phyloP scores from a whole-genome alignment of 2,888 invertebrate genomes.

The Therioaphis trifolii region DNA sequence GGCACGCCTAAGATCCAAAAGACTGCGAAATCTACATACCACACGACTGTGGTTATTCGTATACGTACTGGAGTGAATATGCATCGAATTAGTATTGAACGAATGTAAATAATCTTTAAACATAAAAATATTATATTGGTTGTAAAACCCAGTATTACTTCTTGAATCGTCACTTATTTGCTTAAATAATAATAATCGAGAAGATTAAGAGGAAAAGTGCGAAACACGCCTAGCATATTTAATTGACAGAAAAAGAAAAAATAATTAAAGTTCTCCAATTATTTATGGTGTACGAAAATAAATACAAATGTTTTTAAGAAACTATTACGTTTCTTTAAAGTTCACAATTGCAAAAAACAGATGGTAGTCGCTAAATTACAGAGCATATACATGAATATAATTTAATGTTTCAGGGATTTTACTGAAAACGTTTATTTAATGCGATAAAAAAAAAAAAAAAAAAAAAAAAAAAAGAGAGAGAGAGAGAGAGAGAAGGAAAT shows the following conservation, averaged over 20 bases:
- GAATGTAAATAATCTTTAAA: too few species aligned
- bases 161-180: not conserved
- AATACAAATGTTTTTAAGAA: not conserved
- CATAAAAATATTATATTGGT: too few species aligned
- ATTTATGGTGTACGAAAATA: not conserved
- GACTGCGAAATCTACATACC: too few species aligned
- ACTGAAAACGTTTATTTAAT: slow-evolving; percentile 12
- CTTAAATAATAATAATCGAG: too few species aligned
- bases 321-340: not conserved
- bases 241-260: not conserved
- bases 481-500: not conserved
- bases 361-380: not conserved
- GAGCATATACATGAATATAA: not conserved
- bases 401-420: slow-evolving; percentile 28
- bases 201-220: not conserved
- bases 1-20: too few species aligned
- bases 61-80: too few species aligned
- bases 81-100: too few species aligned
- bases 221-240: too few species aligned
- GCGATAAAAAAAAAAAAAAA: not conserved
- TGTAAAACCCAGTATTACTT: too few species aligned
- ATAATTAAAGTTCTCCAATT: not conserved
- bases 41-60: too few species aligned
- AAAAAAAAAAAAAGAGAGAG: not conserved
- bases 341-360: slow-evolving; percentile 8